Percentiles rank a stretch among this genome's conserved stretches.
Conservation (phyloP, 2,797 vertebrate genomes). For the Lerista edwardsae region DNA sequence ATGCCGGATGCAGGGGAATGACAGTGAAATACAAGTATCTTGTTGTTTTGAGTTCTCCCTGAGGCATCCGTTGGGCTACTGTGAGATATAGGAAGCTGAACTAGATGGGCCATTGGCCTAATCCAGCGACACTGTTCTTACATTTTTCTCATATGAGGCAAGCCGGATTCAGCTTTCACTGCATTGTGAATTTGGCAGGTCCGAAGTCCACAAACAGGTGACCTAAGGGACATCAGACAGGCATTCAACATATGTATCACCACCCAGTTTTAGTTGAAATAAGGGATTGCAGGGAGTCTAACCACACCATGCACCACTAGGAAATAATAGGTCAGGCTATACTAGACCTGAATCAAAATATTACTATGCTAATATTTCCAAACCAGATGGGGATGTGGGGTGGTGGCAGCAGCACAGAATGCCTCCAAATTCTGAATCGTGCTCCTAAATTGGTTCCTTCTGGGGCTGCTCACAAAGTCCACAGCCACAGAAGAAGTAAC, state of each 20-base stretch:
- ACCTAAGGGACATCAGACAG: background rate
- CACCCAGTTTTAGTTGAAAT: background rate
- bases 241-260: background rate
- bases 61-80: too few species aligned
- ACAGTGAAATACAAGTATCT: too few species aligned
- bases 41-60: too few species aligned
- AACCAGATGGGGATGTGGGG: background rate
- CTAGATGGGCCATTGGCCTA: too few species aligned
- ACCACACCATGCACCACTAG: background rate
- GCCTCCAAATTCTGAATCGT: background rate
- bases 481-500: background rate
- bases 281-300: background rate
- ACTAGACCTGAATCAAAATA: background rate
- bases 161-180: background rate
- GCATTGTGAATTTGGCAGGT: background rate
- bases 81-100: too few species aligned
- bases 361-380: background rate
- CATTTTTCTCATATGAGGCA: background rate
- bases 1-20: too few species aligned
- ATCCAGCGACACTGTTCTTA: too few species aligned
- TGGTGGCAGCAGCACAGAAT: background rate
- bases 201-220: background rate
- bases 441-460: background rate
- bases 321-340: background rate
- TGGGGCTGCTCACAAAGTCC: background rate